phyloP scores from a whole-genome alignment of 2,888 invertebrate genomes.

The Macrostomum cliftonense region DNA sequence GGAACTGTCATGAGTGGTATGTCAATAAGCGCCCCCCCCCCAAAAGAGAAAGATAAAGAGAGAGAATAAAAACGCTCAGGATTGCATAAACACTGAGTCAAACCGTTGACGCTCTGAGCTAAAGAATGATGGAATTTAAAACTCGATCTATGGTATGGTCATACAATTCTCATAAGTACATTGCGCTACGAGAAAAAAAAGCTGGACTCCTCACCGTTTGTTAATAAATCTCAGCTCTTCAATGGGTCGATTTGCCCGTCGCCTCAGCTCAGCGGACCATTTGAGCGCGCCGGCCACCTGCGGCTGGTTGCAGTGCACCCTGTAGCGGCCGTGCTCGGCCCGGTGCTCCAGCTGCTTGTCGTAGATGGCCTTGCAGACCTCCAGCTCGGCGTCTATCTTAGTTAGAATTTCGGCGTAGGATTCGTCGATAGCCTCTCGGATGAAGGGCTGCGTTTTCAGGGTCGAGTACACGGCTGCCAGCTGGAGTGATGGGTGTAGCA shows the following conservation, averaged over 20 bases:
- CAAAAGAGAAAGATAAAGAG: too few species aligned
- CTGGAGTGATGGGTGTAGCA: neutral
- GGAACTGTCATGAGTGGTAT: too few species aligned
- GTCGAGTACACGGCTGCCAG: slow-evolving; percentile 5
- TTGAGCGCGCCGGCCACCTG: slow-evolving; percentile 5
- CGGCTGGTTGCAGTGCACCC: slow-evolving; percentile 3
- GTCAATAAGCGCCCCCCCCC: too few species aligned
- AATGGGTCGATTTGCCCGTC: neutral
- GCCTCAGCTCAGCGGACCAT: slow-evolving; percentile 4
- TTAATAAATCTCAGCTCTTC: neutral
- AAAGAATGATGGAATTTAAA: too few species aligned
- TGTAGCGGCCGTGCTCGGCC: neutral
- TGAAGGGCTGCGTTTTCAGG: slow-evolving; percentile 2
- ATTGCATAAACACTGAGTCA: too few species aligned
- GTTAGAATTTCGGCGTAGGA: neutral
- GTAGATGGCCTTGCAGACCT: slow-evolving; percentile 7
- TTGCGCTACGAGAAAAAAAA: neutral
- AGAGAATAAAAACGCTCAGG: too few species aligned
- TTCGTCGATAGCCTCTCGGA: neutral
- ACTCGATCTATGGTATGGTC: too few species aligned
- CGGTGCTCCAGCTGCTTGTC: neutral
- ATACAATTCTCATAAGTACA: too few species aligned
- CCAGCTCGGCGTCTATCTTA: slow-evolving; percentile 6
- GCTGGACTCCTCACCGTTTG: slow-evolving; percentile 1
- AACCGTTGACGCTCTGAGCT: too few species aligned